These are phyloP conservation scores for Cryptosula pallasiana DNA, from an alignment of 2,888 invertebrate genomes.

Conservation along the genomic window DNA sequence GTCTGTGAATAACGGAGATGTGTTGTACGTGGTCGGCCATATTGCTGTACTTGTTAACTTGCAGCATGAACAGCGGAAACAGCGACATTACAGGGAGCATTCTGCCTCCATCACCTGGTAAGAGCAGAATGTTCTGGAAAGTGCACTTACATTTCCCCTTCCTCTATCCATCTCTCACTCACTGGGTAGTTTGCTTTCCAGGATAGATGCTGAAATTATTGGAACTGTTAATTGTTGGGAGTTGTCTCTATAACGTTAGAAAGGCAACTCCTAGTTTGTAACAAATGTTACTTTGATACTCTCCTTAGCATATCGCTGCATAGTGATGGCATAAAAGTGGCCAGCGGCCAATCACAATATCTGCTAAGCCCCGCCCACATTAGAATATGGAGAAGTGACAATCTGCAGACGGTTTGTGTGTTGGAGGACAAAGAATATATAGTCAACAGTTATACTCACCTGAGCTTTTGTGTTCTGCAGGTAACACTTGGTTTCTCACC, in stretches of 20 bases:
- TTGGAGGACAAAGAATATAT: conserved; percentile 30
- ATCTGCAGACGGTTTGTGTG: conserved; percentile 40
- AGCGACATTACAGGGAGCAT: conserved; percentile 39
- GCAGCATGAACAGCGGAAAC: conserved; percentile 34
- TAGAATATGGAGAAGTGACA: conserved; percentile 46
- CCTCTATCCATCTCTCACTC: no score
- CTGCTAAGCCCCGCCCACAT: conserved; percentile 35
- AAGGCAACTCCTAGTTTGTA: no score
- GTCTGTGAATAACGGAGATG: conserved; percentile 38
- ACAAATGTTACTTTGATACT: no score
- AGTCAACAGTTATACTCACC: conserved; percentile 34
- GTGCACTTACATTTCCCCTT: no score
- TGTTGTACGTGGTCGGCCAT: conserved; percentile 43
- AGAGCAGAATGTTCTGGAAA: no score
- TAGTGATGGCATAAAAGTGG: neutral
- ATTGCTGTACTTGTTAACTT: conserved; percentile 42
- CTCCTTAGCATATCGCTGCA: neutral
- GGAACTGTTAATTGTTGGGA: no score
- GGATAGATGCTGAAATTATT: no score
- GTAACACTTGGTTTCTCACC: no score
- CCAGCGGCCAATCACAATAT: neutral
- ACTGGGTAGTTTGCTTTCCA: no score
- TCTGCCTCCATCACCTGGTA: conserved; percentile 10
- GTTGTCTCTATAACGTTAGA: no score
- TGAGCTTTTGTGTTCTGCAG: conserved; percentile 38